Conservation (phyloP, 2,888 invertebrate genomes). For the Oscheius onirici region DNA sequence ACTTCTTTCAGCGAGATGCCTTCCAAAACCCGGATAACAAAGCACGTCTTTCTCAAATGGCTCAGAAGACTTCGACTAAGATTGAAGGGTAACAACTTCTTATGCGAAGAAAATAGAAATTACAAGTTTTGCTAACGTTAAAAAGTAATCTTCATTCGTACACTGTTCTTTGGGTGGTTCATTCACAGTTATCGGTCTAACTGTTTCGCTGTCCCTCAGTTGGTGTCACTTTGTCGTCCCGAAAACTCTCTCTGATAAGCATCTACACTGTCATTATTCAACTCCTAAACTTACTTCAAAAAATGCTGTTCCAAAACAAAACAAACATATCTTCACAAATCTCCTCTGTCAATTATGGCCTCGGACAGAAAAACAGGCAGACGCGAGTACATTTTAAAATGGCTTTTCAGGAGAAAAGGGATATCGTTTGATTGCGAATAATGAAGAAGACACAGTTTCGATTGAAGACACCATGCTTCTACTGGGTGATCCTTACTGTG, state of each 20-base stretch:
- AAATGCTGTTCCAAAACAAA: too few relatives aligned
- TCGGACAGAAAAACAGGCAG: too few relatives aligned
- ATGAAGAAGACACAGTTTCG: conserved; percentile 13
- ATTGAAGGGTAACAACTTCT: background rate
- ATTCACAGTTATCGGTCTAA: background rate
- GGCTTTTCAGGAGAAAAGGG: conserved; percentile 14
- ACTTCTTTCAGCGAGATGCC: background rate
- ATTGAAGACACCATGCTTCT: conserved; percentile 2
- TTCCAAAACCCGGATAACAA: conserved; percentile 6
- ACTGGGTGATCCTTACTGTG: conserved; percentile 20
- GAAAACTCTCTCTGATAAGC: too few relatives aligned
- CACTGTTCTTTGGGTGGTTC: background rate
- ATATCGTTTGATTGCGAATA: conserved; percentile 18
- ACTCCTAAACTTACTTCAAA: too few relatives aligned
- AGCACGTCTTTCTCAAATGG: conserved; percentile 14
- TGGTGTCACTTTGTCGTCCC: too few relatives aligned
- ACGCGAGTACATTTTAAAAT: too few relatives aligned
- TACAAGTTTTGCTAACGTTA: background rate
- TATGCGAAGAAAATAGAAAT: background rate
- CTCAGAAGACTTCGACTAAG: background rate
- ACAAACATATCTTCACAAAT: too few relatives aligned
- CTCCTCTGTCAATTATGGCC: too few relatives aligned
- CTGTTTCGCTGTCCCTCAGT: too few relatives aligned
- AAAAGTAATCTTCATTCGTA: background rate
- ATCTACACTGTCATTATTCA: too few relatives aligned